A percentile compares a stretch with the other conserved stretches of the same genome.
These are phyloP conservation scores for Illadopsis cleaveri DNA, from an alignment of 2,113 vertebrate genomes.

Conservation along the genomic window DNA sequence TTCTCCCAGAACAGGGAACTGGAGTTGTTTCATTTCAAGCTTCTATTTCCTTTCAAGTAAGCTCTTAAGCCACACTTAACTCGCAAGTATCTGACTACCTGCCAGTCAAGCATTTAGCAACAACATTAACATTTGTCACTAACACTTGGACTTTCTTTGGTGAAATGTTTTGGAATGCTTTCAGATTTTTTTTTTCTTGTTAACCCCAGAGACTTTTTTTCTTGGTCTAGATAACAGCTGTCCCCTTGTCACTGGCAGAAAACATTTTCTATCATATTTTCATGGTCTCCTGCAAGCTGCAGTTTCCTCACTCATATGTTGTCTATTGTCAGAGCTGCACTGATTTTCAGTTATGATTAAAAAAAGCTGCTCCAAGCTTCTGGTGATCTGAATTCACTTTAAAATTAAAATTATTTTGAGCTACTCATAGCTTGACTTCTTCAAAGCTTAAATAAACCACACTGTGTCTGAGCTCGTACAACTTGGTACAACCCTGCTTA, in stretches of 20 bases:
- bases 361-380: neutral
- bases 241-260: neutral
- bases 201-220: neutral
- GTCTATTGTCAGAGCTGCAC: neutral
- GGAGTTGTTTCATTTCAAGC: slow-evolving; percentile 1
- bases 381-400: neutral
- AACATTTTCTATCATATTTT: neutral
- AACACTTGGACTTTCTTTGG: slow-evolving; percentile 15
- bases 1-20: neutral
- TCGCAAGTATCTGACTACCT: slow-evolving; percentile 42
- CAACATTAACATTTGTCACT: slow-evolving; percentile 41
- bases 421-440: neutral
- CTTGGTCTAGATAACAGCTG: neutral
- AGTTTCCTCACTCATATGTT: neutral
- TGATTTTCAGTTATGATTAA: neutral
- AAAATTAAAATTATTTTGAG: neutral
- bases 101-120: slow-evolving; percentile 44
- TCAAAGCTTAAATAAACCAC: neutral
- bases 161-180: slow-evolving; percentile 8
- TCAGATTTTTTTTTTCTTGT: neutral
- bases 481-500: neutral
- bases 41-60: slow-evolving; percentile 50
- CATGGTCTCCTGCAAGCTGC: neutral
- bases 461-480: neutral
- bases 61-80: neutral